Conservation (phyloP, 2,797 vertebrate genomes). For the Chaetodon trifasciatus region DNA sequence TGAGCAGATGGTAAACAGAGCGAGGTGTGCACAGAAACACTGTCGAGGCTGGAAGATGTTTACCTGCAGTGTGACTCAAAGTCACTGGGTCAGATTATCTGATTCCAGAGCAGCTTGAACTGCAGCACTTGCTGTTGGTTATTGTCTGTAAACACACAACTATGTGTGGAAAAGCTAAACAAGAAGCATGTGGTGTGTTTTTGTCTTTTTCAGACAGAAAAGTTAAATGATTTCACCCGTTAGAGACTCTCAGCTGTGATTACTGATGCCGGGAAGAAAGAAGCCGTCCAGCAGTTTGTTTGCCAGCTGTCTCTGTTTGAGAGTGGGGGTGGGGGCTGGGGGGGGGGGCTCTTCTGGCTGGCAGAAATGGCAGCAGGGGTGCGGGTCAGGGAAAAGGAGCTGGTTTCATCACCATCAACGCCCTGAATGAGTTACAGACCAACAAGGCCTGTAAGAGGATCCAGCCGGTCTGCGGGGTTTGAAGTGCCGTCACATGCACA, state of each 20-base stretch:
- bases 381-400: slow-evolving; percentile 30
- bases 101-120: too few species aligned
- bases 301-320: neutral
- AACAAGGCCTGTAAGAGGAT: slow-evolving; percentile 27
- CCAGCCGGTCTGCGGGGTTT: neutral
- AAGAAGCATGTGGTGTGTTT: too few species aligned
- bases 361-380: slow-evolving; percentile 42
- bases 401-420: slow-evolving; percentile 31
- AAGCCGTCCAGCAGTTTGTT: too few species aligned
- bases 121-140: too few species aligned
- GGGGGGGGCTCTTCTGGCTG: neutral
- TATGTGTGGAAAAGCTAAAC: too few species aligned
- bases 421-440: slow-evolving; percentile 32
- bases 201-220: neutral
- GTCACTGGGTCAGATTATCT: too few species aligned
- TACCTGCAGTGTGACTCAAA: too few species aligned
- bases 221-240: too few species aligned
- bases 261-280: neutral
- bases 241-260: neutral
- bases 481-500: slow-evolving; percentile 9
- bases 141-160: too few species aligned
- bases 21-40: too few species aligned
- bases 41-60: too few species aligned
- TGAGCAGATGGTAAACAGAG: too few species aligned
- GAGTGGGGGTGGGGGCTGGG: neutral